Conservation (phyloP, 64 coral and sea anemone genomes). For the Montipora cactus region DNA sequence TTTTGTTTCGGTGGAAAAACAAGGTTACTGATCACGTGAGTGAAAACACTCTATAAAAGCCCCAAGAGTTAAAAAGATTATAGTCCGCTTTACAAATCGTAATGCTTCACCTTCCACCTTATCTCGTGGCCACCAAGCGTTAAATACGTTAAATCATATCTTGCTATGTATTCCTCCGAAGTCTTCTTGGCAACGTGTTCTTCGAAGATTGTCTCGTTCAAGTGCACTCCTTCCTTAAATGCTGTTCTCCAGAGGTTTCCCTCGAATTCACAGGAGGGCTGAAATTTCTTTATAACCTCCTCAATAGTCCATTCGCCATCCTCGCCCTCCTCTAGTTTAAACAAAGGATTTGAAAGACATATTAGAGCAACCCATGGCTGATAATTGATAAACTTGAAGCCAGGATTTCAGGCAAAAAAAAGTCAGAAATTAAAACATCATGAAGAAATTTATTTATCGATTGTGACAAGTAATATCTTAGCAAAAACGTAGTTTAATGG, state of each 20-base stretch:
- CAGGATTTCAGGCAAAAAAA: too few species aligned
- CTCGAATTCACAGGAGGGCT: background rate
- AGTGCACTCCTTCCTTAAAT: constrained; percentile 12
- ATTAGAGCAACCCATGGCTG: too few species aligned
- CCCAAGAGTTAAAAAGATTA: too few species aligned
- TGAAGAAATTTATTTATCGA: too few species aligned
- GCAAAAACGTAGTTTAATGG: too few species aligned
- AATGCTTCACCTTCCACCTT: background rate
- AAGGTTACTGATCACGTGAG: too few species aligned
- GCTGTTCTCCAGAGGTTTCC: background rate
- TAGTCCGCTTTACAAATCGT: too few species aligned
- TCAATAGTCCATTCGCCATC: background rate
- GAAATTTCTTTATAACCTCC: background rate
- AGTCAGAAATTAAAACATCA: too few species aligned
- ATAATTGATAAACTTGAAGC: too few species aligned
- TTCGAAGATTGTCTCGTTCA: background rate
- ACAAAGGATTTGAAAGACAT: background rate
- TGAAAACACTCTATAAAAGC: too few species aligned
- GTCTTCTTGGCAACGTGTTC: background rate
- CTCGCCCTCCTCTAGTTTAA: background rate
- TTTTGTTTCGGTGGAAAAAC: too few species aligned
- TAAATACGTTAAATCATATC: constrained; percentile 23
- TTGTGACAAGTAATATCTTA: too few species aligned
- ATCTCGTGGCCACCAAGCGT: background rate
- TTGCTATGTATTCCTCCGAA: background rate